Evolutionary conservation across 2,113 vertebrate genomes (phyloP), one percentile per base, ranked within the genome.

Genomic region (Cottus gobio): DNA sequence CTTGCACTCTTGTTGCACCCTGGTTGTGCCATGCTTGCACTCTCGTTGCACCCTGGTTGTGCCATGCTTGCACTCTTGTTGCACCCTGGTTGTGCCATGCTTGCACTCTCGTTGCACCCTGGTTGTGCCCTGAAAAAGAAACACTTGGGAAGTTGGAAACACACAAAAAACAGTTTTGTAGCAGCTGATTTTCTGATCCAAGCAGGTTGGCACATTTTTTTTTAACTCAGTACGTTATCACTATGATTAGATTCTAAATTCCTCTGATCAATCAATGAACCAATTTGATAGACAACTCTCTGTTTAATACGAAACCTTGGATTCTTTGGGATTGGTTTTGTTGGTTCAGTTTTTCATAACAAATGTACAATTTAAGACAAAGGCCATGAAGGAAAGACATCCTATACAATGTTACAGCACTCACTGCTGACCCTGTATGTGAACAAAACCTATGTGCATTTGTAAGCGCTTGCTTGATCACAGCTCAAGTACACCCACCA

Each of bases 401-500:
- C 22, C 68, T 54, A 24, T n/a, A 39, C 48, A 39, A 34, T 71
- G 78, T 46, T 69, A 34, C 28, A 26, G 10, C 44, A 58, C 67
- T 62, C 22, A 1, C 26, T 30, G 44, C n/a, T 42, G 12, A 69
- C 54, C 46, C 58, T 64, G 56, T 36, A 24, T 50, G 39, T 16
- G 44, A 50, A 61, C 60, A 71, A 39, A 66, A 44, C 73, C 28
- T 71, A 20, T 11, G 8, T 75, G 57, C 69, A 30, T 62, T 63
- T 80, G 52, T 67, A 16, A 34, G 58, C 3, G 7, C 75, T 78
- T 70, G 44, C 70, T 69, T 61, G 36, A 39, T 63, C 39, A 54
- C 50, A 26, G 58, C 54, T 75, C 46, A 46, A 85, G 71, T 58
- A 50, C 70, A 57, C 69, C 70, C 80, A 83, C 60, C 44, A 83